Conservation (phyloP, 2,888 invertebrate genomes). For the Aromia moschata region DNA sequence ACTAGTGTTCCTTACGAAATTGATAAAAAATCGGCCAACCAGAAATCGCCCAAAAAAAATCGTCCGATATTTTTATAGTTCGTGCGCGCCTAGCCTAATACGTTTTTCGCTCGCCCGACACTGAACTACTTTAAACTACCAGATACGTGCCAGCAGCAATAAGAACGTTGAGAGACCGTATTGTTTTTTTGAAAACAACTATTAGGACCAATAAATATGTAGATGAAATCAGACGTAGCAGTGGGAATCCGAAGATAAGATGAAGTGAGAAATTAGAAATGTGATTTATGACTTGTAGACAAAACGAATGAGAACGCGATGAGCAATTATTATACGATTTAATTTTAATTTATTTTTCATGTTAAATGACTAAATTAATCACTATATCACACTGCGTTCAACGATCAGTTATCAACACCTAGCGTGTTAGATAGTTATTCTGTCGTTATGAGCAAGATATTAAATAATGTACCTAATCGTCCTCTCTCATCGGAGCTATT, state of each 20-base stretch:
- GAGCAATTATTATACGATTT: constrained; percentile 23
- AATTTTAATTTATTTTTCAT: constrained; percentile 28
- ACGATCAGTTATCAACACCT: constrained; percentile 13
- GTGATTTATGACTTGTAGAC: constrained; percentile 41
- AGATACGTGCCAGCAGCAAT: neutral
- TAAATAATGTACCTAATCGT: constrained; percentile 1
- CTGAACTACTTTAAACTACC: too few species aligned
- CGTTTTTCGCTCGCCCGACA: too few species aligned
- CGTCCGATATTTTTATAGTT: too few species aligned
- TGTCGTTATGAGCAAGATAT: neutral
- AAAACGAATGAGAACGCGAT: constrained; percentile 1
- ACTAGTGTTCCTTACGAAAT: too few species aligned
- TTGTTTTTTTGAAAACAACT: constrained; percentile 2
- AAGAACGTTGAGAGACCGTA: neutral
- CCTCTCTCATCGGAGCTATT: neutral
- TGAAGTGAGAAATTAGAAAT: constrained; percentile 42
- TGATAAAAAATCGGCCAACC: too few species aligned
- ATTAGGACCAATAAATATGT: constrained; percentile 44
- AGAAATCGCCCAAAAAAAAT: too few species aligned
- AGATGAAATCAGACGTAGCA: constrained; percentile 44
- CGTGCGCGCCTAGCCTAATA: too few species aligned
- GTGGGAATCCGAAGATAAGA: constrained; percentile 42
- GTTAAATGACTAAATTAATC: constrained; percentile 20
- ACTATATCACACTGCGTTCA: constrained; percentile 18
- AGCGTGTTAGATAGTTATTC: neutral